phyloP scores from a whole-genome alignment of 2,888 invertebrate genomes.

The Melangyna quadrimaculata region DNA sequence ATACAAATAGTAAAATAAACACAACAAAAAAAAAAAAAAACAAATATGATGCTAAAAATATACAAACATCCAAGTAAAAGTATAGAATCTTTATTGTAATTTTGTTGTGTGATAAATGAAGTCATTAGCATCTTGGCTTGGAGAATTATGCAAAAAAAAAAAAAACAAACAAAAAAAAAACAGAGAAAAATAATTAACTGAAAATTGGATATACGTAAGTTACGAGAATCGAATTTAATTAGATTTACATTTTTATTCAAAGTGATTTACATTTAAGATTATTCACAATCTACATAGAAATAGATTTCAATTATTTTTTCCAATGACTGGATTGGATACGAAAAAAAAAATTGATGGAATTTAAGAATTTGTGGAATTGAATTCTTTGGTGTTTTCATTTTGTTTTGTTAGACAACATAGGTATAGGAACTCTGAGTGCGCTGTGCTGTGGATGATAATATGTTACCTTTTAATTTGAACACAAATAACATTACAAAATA shows the following conservation, averaged over 20 bases:
- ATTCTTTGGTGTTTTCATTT: not conserved
- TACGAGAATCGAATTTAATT: constrained; percentile 29
- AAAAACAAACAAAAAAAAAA: not conserved
- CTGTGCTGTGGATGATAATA: not conserved
- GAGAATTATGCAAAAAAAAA: constrained; percentile 18
- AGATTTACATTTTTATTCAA: constrained; percentile 27
- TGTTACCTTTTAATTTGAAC: too few relatives aligned
- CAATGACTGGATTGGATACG: constrained; percentile 5
- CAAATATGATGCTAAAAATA: constrained; percentile 57
- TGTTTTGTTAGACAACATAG: not conserved
- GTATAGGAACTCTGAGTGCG: not conserved
- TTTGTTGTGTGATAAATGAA: constrained; percentile 50
- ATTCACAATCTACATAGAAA: not conserved
- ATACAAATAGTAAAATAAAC: not conserved
- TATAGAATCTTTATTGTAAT: constrained; percentile 30
- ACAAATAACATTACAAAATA: not conserved
- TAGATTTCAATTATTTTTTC: constrained; percentile 20
- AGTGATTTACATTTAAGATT: constrained; percentile 23
- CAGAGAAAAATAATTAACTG: constrained; percentile 17
- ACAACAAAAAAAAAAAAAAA: not conserved
- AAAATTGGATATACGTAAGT: constrained; percentile 34
- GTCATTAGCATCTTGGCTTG: constrained; percentile 36
- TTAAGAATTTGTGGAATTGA: not conserved
- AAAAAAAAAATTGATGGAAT: not conserved
- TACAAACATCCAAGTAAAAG: not conserved